Evolutionary conservation across 2,888 invertebrate species (phyloP).

Genomic region (Cheilosia vernalis): DNA sequence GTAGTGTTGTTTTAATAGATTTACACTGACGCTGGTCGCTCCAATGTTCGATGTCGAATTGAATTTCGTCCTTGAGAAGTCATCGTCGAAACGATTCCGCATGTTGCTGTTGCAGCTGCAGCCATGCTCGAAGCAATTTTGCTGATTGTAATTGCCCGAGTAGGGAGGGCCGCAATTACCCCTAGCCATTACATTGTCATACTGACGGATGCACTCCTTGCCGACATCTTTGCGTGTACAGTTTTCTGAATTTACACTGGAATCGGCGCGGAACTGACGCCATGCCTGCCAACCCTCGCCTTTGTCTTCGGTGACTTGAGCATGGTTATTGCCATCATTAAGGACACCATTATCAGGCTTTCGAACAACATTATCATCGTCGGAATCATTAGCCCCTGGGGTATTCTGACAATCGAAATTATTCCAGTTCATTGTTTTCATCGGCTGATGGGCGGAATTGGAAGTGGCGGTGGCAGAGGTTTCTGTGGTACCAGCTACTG

Average conservation of each 20-base stretch:
- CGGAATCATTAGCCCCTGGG: constrained; percentile 44
- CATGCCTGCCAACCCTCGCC: constrained; percentile 38
- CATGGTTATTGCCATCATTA: constrained; percentile 45
- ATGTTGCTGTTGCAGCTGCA: constrained; percentile 47
- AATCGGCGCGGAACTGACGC: constrained; percentile 44
- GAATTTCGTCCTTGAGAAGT: constrained; percentile 70
- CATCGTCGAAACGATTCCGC: constrained; percentile 37
- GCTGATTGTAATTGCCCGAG: constrained; percentile 59
- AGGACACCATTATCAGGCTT: constrained; percentile 59
- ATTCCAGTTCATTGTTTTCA: constrained; percentile 74
- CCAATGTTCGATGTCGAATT: constrained; percentile 70
- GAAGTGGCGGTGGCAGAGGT: neutral
- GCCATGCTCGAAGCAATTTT: constrained; percentile 52
- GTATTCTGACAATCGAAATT: constrained; percentile 70
- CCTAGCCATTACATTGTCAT: constrained; percentile 48
- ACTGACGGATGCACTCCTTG: constrained; percentile 48
- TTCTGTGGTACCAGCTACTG: constrained; percentile 7
- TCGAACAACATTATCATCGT: constrained; percentile 57
- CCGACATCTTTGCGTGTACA: constrained; percentile 31
- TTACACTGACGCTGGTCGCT: constrained; percentile 70
- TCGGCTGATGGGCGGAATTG: constrained; percentile 18
- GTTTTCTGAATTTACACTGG: constrained; percentile 42
- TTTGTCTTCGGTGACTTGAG: constrained; percentile 20
- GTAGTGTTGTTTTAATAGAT: constrained; percentile 75
- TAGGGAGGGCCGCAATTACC: constrained; percentile 37